phyloP scores from a whole-genome alignment of 2,888 invertebrate species.

The Synergus gifuensis region DNA sequence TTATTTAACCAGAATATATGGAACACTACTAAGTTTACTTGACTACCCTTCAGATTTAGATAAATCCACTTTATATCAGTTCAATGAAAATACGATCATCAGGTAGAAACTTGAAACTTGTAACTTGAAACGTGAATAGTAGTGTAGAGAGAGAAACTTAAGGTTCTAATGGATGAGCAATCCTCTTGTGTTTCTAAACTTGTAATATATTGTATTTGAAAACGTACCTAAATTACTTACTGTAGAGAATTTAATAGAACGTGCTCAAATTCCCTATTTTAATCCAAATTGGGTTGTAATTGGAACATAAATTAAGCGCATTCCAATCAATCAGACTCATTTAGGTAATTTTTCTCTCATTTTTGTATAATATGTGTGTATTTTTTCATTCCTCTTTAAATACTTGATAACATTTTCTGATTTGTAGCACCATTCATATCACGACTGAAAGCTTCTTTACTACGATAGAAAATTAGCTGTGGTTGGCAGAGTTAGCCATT shows the following conservation, averaged over 20 bases:
- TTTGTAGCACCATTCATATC: not conserved
- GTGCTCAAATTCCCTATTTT: not conserved
- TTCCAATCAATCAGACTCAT: too few relatives aligned
- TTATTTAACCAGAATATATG: not conserved
- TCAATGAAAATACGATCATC: slow-evolving; percentile 1
- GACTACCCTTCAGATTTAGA: not conserved
- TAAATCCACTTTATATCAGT: not conserved
- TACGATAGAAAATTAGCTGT: slow-evolving; percentile 8
- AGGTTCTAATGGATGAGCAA: slow-evolving; percentile 20
- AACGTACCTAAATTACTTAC: not conserved
- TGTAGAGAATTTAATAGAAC: not conserved
- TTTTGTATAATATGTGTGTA: too few relatives aligned
- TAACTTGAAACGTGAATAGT: slow-evolving; percentile 3
- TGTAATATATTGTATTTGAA: slow-evolving; percentile 12
- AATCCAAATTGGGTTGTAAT: not conserved
- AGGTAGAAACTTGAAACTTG: slow-evolving; percentile 12
- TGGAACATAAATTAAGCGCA: too few relatives aligned
- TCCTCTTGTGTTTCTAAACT: not conserved
- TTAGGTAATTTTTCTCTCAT: not conserved
- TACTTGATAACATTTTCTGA: not conserved
- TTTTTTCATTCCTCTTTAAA: not conserved
- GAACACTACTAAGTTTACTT: not conserved
- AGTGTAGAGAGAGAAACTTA: slow-evolving; percentile 26
- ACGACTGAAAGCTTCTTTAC: not conserved
- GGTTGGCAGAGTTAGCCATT: not conserved